These are phyloP conservation scores for Dascyllus trimaculatus DNA, from an alignment of 2,113 vertebrate species.

Conservation along the genomic window DNA sequence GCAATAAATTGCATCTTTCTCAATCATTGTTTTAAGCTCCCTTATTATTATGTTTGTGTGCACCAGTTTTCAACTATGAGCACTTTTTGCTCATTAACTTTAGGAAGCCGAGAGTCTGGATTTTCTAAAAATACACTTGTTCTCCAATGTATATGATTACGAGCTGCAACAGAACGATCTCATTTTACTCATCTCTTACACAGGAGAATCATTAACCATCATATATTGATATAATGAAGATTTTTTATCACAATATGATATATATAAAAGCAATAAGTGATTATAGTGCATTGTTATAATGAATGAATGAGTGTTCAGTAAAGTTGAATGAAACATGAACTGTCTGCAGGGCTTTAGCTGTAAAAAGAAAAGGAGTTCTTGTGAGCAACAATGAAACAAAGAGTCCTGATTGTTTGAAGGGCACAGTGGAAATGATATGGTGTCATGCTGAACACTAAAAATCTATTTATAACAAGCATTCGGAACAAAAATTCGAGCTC, in stretches of 20 bases:
- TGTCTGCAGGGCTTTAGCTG: not conserved
- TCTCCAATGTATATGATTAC: not conserved
- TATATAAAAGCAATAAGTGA: too few relatives aligned
- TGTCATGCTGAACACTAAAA: slow-evolving; percentile 11
- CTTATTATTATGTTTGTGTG: not conserved
- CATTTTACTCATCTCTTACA: not conserved
- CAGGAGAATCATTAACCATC: too few relatives aligned
- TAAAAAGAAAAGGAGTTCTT: not conserved
- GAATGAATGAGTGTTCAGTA: too few relatives aligned
- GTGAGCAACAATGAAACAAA: slow-evolving; percentile 23
- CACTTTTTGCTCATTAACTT: not conserved
- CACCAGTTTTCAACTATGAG: not conserved
- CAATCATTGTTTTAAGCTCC: not conserved
- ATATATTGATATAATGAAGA: too few relatives aligned
- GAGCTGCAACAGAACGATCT: not conserved
- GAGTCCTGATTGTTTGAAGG: slow-evolving; percentile 38
- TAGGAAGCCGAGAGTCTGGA: not conserved
- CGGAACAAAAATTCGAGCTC: slow-evolving; percentile 20
- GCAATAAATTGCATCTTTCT: not conserved
- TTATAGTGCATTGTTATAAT: too few relatives aligned
- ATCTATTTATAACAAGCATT: slow-evolving; percentile 50
- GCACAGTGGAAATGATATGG: slow-evolving; percentile 13
- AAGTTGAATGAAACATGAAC: not conserved
- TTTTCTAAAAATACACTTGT: not conserved
- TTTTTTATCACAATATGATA: too few relatives aligned